Evolutionary conservation across 1,140 invertebrate genomes (phyloP).

Genomic region (Radopholus similis): DNA sequence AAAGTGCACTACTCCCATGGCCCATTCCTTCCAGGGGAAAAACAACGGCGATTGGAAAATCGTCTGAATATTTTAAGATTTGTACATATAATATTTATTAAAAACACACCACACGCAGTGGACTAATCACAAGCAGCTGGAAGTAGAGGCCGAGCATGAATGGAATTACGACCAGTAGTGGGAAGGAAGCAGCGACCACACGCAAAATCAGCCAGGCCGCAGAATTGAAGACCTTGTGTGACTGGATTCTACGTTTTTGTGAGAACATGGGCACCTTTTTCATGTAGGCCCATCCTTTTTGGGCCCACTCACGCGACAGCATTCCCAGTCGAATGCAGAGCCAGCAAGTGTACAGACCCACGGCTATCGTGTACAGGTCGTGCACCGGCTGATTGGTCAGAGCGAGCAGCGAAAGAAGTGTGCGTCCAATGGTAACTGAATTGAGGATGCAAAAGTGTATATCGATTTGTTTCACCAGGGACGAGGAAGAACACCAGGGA

Average conservation of each 20-base stretch:
- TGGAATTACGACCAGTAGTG: constrained; percentile 83
- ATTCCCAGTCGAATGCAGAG: constrained; percentile 73
- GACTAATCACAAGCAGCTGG: constrained; percentile 81
- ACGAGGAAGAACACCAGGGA: constrained; percentile 79
- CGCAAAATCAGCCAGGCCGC: constrained; percentile 62
- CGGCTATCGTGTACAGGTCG: constrained; percentile 89
- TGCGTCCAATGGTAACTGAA: constrained; percentile 52
- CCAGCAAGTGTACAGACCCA: constrained; percentile 90
- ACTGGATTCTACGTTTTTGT: constrained; percentile 21
- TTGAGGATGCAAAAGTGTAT: constrained; percentile 2
- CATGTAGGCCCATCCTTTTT: constrained; percentile 75
- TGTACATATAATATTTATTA: background rate
- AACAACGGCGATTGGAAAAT: constrained; percentile 88
- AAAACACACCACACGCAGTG: constrained; percentile 80
- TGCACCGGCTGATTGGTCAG: constrained; percentile 68
- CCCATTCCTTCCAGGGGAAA: constrained; percentile 68
- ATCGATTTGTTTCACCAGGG: constrained; percentile 66
- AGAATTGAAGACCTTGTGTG: constrained; percentile 27
- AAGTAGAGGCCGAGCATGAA: constrained; percentile 74
- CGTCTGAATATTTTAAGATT: constrained; percentile 65
- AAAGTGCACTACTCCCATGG: constrained; percentile 83
- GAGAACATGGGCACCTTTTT: constrained; percentile 66
- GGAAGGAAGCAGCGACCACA: constrained; percentile 69
- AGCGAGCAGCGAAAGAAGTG: constrained; percentile 29
- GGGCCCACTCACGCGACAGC: constrained; percentile 77